phyloP scores from a whole-genome alignment of 2,113 vertebrate species.

The Monarcha castaneiventris region DNA sequence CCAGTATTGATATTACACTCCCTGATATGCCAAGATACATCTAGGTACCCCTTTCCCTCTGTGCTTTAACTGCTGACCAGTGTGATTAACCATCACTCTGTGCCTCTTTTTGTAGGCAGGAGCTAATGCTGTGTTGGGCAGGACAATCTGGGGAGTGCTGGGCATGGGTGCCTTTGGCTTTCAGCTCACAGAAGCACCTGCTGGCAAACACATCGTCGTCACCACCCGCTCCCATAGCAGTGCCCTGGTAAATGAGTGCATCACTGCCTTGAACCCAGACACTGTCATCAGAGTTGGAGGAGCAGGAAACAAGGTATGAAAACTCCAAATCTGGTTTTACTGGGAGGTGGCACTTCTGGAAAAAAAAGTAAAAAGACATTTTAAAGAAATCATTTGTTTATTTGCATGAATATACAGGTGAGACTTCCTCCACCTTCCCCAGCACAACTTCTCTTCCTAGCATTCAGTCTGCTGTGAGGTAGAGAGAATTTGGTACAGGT shows the following conservation, averaged over 20 bases:
- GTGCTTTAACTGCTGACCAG: not conserved
- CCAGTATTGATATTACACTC: not conserved
- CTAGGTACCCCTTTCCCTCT: not conserved
- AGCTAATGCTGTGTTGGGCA: conserved; percentile 78
- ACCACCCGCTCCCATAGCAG: conserved; percentile 96
- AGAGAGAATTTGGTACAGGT: not conserved
- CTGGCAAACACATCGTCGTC: conserved; percentile 83
- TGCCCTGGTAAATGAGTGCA: conserved; percentile 86
- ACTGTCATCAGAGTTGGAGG: conserved; percentile 89
- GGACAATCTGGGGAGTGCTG: conserved; percentile 92
- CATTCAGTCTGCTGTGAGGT: not conserved
- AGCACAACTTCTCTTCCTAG: not conserved
- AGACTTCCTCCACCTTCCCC: not conserved
- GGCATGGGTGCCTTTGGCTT: conserved; percentile 93
- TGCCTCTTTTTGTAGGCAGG: conserved; percentile 74
- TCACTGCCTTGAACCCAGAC: conserved; percentile 89
- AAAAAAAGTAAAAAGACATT: not conserved
- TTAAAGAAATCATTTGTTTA: not conserved
- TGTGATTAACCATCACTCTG: not conserved
- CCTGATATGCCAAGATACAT: not conserved
- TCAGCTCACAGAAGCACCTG: conserved; percentile 85
- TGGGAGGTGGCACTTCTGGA: not conserved
- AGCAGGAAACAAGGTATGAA: conserved; percentile 93
- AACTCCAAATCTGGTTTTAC: not conserved
- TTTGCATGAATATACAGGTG: not conserved